Evolutionary conservation across 1,140 invertebrate genomes (phyloP).

Genomic region (Temnothorax nylanderi): DNA sequence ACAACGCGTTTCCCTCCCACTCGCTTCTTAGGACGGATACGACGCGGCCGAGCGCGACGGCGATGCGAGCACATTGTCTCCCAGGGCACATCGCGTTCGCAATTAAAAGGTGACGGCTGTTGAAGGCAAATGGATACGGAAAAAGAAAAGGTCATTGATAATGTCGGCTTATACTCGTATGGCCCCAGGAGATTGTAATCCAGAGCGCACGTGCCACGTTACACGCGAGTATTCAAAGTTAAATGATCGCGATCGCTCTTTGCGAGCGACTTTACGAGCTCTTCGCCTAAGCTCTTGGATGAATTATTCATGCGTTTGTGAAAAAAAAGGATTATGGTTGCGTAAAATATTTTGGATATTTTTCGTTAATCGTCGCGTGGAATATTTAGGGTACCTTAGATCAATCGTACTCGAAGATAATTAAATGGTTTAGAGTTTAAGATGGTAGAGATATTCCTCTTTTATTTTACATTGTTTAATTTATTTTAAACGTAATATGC

Average conservation of each 20-base stretch:
- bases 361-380: neutral
- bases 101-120: neutral
- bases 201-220: neutral
- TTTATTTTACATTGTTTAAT: neutral
- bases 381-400: neutral
- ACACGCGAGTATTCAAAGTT: neutral
- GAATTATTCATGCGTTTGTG: neutral
- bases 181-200: neutral
- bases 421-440: neutral
- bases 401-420: neutral
- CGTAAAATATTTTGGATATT: neutral
- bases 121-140: neutral
- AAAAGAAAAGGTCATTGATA: conserved; percentile 23
- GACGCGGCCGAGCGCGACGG: neutral
- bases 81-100: neutral
- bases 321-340: neutral
- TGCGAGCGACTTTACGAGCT: neutral
- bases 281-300: neutral
- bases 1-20: neutral
- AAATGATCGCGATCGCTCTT: conserved; percentile 10
- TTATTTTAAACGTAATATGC: neutral
- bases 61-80: neutral
- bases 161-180: neutral
- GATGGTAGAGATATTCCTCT: neutral
- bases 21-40: neutral